Conservation (phyloP, 1,140 invertebrate species). For the Lethocerus indicus region DNA sequence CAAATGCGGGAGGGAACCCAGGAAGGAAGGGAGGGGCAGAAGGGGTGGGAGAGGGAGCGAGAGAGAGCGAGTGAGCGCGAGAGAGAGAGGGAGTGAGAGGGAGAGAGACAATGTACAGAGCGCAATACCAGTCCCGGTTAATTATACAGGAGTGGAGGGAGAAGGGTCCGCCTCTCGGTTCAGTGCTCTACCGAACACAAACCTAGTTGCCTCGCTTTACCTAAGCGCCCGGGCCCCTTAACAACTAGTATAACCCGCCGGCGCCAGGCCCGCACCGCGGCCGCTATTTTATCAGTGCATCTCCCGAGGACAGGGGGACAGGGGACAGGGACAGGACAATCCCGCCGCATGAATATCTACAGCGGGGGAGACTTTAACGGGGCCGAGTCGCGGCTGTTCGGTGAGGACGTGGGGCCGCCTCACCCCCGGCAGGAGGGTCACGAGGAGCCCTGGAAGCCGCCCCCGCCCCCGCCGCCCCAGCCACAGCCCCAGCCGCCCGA, state of each 20-base stretch:
- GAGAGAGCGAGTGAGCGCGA: conserved; percentile 4
- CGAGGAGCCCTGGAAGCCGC: neutral
- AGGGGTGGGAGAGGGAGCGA: conserved; percentile 1
- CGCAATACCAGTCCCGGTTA: too few relatives aligned
- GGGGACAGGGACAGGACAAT: conserved; percentile 7
- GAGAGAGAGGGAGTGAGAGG: conserved; percentile 6
- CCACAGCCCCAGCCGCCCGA: neutral
- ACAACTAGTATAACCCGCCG: too few relatives aligned
- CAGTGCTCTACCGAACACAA: too few relatives aligned
- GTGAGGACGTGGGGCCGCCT: neutral
- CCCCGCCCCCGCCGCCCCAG: neutral
- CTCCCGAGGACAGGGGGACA: neutral
- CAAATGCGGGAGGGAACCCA: neutral
- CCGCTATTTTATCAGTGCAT: too few relatives aligned
- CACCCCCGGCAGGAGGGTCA: neutral
- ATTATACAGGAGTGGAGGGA: too few relatives aligned
- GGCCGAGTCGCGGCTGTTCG: neutral
- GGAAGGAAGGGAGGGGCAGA: neutral
- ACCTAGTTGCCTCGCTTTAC: too few relatives aligned
- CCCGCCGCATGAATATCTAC: conserved; percentile 5
- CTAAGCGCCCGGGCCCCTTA: too few relatives aligned
- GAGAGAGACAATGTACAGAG: conserved; percentile 6
- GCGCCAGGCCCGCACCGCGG: too few relatives aligned
- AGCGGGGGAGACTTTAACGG: neutral
- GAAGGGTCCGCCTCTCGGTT: too few relatives aligned